phyloP scores from a whole-genome alignment of 2,888 invertebrate species.

The Microchrysa polita region DNA sequence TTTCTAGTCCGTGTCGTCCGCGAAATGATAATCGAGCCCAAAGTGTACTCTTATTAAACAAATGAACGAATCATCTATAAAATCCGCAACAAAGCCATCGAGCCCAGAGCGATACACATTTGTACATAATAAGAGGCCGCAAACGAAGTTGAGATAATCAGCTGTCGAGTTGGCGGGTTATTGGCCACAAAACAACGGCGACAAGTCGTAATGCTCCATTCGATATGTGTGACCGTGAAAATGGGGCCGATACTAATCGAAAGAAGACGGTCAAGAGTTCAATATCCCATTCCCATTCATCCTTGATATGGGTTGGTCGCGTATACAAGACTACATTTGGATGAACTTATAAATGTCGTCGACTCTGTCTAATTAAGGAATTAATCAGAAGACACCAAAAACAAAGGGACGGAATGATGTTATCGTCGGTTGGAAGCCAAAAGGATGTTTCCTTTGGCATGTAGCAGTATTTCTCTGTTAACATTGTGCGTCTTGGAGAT shows the following conservation, averaged over 20 bases:
- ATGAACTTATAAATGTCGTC: background rate
- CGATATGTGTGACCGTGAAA: background rate
- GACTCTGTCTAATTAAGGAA: too few relatives aligned
- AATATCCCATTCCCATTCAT: background rate
- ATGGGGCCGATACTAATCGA: background rate
- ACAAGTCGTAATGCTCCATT: background rate
- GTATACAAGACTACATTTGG: background rate
- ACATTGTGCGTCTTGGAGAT: too few relatives aligned
- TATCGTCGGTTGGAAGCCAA: background rate
- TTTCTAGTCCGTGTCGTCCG: conserved; percentile 1
- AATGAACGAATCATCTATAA: conserved; percentile 22
- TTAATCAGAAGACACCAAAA: too few relatives aligned
- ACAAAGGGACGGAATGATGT: too few relatives aligned
- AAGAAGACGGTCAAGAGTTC: background rate
- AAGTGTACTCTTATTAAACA: conserved; percentile 17
- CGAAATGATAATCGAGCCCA: conserved; percentile 2
- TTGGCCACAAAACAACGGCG: too few relatives aligned
- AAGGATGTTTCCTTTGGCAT: background rate
- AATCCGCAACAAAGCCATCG: background rate
- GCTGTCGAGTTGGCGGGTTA: conserved; percentile 2
- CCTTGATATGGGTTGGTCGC: background rate
- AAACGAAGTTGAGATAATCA: background rate
- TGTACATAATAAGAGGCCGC: too few relatives aligned
- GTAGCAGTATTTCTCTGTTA: too few relatives aligned
- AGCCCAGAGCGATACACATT: too few relatives aligned